These are phyloP conservation scores for Ara ararauna DNA, from an alignment of 2,797 vertebrate species.

Conservation along the genomic window DNA sequence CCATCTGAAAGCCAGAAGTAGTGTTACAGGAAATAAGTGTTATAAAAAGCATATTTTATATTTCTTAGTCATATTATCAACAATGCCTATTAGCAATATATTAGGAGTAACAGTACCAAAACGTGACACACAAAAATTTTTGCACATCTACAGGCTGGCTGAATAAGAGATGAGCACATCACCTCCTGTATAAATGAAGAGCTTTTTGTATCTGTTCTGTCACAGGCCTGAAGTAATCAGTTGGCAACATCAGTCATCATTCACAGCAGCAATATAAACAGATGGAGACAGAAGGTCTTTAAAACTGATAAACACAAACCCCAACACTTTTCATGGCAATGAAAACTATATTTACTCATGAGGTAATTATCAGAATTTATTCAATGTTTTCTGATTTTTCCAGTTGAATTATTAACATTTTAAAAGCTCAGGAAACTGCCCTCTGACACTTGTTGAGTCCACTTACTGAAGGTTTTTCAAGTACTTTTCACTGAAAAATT, in stretches of 20 bases:
- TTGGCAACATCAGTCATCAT: slow-evolving; percentile 35
- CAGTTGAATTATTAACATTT: neutral
- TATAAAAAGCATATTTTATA: neutral
- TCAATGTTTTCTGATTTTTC: neutral
- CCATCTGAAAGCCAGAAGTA: neutral
- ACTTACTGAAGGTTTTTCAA: neutral
- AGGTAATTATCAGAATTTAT: neutral
- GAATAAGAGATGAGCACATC: neutral
- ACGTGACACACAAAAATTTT: neutral
- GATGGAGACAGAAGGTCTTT: slow-evolving; percentile 4
- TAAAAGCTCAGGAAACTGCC: neutral
- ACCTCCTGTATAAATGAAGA: neutral
- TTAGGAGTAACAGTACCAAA: neutral
- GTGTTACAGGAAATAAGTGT: neutral
- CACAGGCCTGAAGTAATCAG: slow-evolving; percentile 41
- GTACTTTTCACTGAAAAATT: neutral
- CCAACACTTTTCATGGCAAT: neutral
- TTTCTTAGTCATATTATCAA: neutral
- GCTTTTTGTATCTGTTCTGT: slow-evolving; percentile 49
- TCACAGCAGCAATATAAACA: slow-evolving; percentile 46
- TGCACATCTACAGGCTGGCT: neutral
- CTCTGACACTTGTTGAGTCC: neutral
- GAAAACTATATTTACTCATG: neutral
- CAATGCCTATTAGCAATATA: neutral
- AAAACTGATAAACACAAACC: slow-evolving; percentile 1